Percentiles rank a stretch among this genome's conserved stretches.
phyloP scores from a whole-genome alignment of 2,797 vertebrate species.

The Lerista edwardsae region DNA sequence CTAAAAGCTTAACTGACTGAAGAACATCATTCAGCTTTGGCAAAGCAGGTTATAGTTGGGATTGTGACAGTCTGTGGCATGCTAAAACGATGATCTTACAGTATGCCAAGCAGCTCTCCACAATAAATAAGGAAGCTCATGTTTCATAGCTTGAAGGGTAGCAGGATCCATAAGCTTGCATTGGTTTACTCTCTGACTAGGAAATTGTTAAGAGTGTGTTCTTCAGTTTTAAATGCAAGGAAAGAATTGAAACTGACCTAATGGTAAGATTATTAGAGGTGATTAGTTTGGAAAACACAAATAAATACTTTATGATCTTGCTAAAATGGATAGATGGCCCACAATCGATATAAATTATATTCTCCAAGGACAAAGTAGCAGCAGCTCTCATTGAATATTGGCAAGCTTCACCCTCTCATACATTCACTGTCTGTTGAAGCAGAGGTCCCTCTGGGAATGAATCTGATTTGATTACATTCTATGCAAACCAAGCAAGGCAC shows the following conservation, averaged over 20 bases:
- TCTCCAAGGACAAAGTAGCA: neutral
- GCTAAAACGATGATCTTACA: too few species aligned
- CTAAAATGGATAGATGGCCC: neutral
- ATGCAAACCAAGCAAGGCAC: neutral
- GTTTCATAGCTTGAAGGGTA: too few species aligned
- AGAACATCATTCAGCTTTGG: too few species aligned
- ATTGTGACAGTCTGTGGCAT: too few species aligned
- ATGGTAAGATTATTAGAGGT: neutral
- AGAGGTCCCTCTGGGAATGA: neutral
- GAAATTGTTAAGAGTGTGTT: neutral
- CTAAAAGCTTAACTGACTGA: too few species aligned
- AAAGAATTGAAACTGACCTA: neutral
- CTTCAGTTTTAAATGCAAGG: neutral
- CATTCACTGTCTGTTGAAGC: neutral
- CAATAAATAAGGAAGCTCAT: too few species aligned
- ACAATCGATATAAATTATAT: neutral
- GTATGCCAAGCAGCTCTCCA: too few species aligned
- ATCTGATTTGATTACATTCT: neutral
- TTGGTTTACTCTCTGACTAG: neutral
- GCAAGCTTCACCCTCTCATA: neutral
- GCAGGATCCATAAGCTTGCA: neutral
- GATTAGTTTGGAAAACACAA: neutral
- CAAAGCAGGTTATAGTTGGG: too few species aligned
- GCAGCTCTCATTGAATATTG: neutral
- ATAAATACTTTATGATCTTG: neutral